Evolutionary conservation across 2,888 invertebrate genomes (phyloP), one percentile per base, ranked within the genome.

Genomic region (Synergus itoensis): DNA sequence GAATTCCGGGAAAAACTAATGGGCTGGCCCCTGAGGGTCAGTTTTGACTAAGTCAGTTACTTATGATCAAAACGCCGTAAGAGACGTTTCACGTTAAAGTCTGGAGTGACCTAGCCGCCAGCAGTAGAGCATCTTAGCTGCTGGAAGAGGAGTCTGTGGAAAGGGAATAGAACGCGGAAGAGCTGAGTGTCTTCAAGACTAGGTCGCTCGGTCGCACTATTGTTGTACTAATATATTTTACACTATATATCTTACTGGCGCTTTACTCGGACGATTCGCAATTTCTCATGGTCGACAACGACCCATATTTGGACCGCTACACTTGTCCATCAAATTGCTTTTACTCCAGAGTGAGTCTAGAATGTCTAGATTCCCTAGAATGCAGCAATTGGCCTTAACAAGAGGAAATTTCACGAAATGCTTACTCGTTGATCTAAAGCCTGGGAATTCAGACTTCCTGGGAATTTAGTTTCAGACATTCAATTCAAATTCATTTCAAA

Each of bases 201-300:
- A 89, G 91, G 91, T 92, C 91, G 91, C 91, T 91, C 91, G 91
- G 91, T 91, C 91, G 91, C 88, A 88, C 89, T 88, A 89, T 90
- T 90, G 91, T 90, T 90, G 90, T 89, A 88, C 89, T 87, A 28
- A 28, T 28, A 28, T 28, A 90, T 88, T 88, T 89, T 87, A 84
- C 86, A 83, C 84, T 81, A 81, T 83, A 82, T 82, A 82, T 78
- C 69, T 63, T 76, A 48, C 40, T n/a, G 65, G 67, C 75, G 73
- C 78, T 48, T 79, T 79, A 64, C 81, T 69, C 77, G 80, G 79
- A 79, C 83, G 81, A 64, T 80, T 75, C 81, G 80, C 85, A 64
- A 81, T 79, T 83, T 82, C 85, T 82, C 84, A 84, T 84, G 85
- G 83, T 84, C 82, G 86, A 77, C 81, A 64, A 77, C 86, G 83